phyloP scores from a whole-genome alignment of 2,797 vertebrate genomes.

The Xiphophorus birchmanni region DNA sequence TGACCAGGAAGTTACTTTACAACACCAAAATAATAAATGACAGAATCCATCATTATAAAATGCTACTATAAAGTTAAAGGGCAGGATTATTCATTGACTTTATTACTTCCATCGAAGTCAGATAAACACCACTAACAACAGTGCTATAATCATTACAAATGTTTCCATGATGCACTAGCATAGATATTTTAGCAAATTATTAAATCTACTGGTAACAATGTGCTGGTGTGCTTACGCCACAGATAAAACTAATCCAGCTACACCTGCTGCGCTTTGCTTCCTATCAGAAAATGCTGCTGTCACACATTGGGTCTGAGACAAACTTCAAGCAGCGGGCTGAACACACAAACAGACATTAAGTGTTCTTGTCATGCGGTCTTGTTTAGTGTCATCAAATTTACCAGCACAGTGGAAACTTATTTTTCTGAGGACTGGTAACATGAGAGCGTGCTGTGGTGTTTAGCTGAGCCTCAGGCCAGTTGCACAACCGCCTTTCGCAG shows the following conservation, averaged over 20 bases:
- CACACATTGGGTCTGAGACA: slow-evolving; percentile 14
- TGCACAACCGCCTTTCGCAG: slow-evolving; percentile 57
- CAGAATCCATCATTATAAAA: background rate
- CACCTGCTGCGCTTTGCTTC: slow-evolving; percentile 25
- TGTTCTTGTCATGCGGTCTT: slow-evolving; percentile 60
- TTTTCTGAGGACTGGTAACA: slow-evolving; percentile 59
- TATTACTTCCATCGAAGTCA: background rate
- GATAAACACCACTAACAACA: background rate
- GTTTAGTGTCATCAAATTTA: slow-evolving; percentile 63
- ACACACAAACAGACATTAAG: slow-evolving; percentile 7
- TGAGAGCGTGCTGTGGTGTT: slow-evolving; percentile 67
- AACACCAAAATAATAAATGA: background rate
- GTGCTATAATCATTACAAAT: background rate
- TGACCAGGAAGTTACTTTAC: background rate
- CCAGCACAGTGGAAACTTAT: slow-evolving; percentile 43
- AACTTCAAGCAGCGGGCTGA: slow-evolving; percentile 6
- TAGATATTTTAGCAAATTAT: background rate
- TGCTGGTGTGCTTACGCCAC: slow-evolving; percentile 42
- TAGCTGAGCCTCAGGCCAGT: slow-evolving; percentile 45
- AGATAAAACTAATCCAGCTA: slow-evolving; percentile 17
- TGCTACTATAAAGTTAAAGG: background rate
- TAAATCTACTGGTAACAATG: background rate
- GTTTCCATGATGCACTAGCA: background rate
- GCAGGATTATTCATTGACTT: background rate
- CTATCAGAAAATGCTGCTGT: slow-evolving; percentile 20